phyloP scores from a whole-genome alignment of 2,113 vertebrate genomes.

The Vidua chalybeata region DNA sequence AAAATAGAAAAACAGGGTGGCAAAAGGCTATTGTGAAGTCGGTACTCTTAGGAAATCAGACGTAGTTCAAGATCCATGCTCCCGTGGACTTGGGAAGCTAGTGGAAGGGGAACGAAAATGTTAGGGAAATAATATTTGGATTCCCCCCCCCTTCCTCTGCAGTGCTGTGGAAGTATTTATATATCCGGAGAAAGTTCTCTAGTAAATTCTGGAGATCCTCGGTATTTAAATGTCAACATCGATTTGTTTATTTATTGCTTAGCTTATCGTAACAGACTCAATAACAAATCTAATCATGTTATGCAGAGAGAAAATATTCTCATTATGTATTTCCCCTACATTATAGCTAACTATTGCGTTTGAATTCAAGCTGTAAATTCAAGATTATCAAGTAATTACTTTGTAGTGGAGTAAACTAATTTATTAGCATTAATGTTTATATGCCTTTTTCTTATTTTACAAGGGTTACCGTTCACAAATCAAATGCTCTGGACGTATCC shows the following conservation, averaged over 20 bases:
- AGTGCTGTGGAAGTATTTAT: constrained; percentile 70
- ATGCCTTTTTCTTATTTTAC: constrained; percentile 70
- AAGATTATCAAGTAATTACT: constrained; percentile 80
- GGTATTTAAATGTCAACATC: constrained; percentile 81
- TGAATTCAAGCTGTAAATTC: constrained; percentile 77
- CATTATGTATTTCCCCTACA: constrained; percentile 75
- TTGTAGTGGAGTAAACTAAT: constrained; percentile 78
- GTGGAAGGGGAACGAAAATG: constrained; percentile 41
- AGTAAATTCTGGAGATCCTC: constrained; percentile 77
- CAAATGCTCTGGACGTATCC: constrained; percentile 71
- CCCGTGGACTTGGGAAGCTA: constrained; percentile 3
- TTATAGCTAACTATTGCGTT: constrained; percentile 66
- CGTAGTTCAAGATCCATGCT: constrained; percentile 16
- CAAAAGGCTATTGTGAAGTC: constrained; percentile 1
- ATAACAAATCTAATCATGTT: constrained; percentile 81
- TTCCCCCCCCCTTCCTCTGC: constrained; percentile 27
- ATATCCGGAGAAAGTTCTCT: constrained; percentile 74
- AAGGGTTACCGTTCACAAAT: constrained; percentile 77
- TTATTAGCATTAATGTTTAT: constrained; percentile 82
- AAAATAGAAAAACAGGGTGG: constrained; percentile 40
- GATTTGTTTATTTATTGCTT: constrained; percentile 84
- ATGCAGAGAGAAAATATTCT: constrained; percentile 68
- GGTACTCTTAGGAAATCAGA: background rate
- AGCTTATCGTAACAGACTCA: constrained; percentile 76
- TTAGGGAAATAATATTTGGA: constrained; percentile 53